Evolutionary conservation across 2,888 invertebrate species (phyloP).

Genomic region (Carabus problematicus): DNA sequence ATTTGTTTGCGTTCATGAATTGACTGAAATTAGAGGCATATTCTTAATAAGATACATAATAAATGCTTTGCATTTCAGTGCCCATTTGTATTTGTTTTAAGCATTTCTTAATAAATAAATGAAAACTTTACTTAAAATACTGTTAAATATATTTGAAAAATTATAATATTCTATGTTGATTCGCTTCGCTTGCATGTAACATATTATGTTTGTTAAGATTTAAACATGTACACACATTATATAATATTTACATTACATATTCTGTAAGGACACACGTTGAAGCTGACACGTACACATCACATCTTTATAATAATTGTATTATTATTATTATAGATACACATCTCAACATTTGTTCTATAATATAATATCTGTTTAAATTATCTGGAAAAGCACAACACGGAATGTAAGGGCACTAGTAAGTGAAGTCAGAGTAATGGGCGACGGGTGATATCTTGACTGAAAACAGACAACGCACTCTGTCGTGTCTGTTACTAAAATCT

Average conservation of each 20-base stretch:
- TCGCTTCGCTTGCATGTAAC: slow-evolving; percentile 40
- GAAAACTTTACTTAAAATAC: slow-evolving; percentile 41
- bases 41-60: slow-evolving; percentile 1
- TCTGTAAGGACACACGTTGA: slow-evolving; percentile 40
- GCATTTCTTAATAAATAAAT: slow-evolving; percentile 42
- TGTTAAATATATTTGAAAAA: slow-evolving; percentile 41
- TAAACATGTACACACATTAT: slow-evolving; percentile 41
- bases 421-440: slow-evolving; percentile 38
- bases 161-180: slow-evolving; percentile 42
- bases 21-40: no score
- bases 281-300: slow-evolving; percentile 43
- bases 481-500: background rate
- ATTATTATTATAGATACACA: slow-evolving; percentile 36
- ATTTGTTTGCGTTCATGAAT: no score
- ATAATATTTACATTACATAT: slow-evolving; percentile 37
- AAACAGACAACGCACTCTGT: background rate
- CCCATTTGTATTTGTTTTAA: slow-evolving; percentile 42
- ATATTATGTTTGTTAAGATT: slow-evolving; percentile 37
- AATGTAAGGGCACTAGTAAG: slow-evolving; percentile 45
- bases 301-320: slow-evolving; percentile 29
- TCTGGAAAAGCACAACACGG: slow-evolving; percentile 43
- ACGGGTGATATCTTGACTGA: background rate
- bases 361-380: slow-evolving; percentile 39
- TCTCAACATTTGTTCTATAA: slow-evolving; percentile 37
- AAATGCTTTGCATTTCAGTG: slow-evolving; percentile 42